A percentile compares a stretch with the other conserved stretches of the same genome.
phyloP scores from a whole-genome alignment of 2,797 vertebrate species.

The Sphenopsis melanotis region DNA sequence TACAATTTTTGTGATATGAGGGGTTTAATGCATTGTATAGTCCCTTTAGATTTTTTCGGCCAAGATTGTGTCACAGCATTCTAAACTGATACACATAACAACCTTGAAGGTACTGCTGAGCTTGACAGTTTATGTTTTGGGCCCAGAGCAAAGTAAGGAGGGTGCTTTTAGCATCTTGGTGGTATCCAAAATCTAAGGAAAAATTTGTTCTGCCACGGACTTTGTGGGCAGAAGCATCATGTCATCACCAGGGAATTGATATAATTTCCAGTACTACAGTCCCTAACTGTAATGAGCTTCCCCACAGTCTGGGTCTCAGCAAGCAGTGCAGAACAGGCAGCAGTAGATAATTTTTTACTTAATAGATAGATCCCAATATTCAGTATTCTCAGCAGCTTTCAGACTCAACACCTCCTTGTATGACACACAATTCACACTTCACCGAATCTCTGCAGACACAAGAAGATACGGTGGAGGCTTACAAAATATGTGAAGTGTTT shows the following conservation, averaged over 20 bases:
- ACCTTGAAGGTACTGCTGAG: neutral
- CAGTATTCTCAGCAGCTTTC: neutral
- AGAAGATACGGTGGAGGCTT: neutral
- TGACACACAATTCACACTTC: neutral
- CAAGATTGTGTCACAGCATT: neutral
- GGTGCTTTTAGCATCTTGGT: neutral
- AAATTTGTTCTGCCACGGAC: neutral
- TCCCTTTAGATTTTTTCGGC: neutral
- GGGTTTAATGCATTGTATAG: neutral
- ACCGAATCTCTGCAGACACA: neutral
- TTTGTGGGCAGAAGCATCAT: neutral
- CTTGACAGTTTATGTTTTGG: neutral
- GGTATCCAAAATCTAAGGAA: neutral
- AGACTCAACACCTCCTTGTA: neutral
- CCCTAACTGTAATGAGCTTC: neutral
- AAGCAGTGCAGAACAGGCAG: neutral
- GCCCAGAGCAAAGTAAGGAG: neutral
- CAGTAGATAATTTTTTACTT: neutral
- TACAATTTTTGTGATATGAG: neutral
- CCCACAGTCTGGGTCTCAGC: neutral
- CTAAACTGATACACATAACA: neutral
- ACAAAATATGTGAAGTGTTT: neutral
- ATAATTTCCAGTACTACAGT: neutral
- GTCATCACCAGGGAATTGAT: neutral
- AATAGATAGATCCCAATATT: neutral